phyloP scores from a whole-genome alignment of 2,797 vertebrate genomes.

The Lateolabrax maculatus region DNA sequence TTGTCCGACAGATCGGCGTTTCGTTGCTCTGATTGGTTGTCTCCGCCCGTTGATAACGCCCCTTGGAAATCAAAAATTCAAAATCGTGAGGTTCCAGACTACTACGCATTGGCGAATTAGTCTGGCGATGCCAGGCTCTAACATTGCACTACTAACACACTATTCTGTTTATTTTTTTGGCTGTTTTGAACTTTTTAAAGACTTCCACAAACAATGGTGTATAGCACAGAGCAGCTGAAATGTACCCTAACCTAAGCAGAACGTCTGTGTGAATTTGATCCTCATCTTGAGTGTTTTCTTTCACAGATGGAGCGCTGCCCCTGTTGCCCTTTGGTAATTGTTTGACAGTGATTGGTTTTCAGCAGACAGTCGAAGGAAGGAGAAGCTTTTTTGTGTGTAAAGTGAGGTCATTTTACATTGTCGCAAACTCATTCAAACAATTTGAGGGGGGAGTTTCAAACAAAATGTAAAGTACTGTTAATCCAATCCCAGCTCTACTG shows the following conservation, averaged over 20 bases:
- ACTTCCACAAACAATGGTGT: neutral
- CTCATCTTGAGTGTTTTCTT: constrained; percentile 4
- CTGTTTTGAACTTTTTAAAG: neutral
- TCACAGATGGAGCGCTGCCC: constrained; percentile 19
- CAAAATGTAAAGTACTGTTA: neutral
- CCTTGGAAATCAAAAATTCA: no score
- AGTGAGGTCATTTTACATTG: neutral
- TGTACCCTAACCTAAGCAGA: neutral
- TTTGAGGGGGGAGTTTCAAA: neutral
- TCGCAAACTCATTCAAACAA: neutral
- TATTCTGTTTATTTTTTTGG: no score
- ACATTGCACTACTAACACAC: no score
- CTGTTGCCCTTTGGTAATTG: neutral
- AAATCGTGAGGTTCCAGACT: no score
- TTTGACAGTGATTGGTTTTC: constrained; percentile 11
- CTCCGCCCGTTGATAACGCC: no score
- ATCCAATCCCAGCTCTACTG: neutral
- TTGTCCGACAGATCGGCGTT: no score
- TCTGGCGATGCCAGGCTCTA: no score
- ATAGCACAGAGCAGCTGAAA: neutral
- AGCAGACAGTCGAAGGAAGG: neutral
- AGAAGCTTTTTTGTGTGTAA: neutral
- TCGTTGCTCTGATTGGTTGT: no score
- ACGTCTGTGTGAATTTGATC: neutral
- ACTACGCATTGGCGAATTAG: no score